Evolutionary conservation across 92 coral and sea anemone genomes (phyloP).

Genomic region (Desmophyllum pertusum): DNA sequence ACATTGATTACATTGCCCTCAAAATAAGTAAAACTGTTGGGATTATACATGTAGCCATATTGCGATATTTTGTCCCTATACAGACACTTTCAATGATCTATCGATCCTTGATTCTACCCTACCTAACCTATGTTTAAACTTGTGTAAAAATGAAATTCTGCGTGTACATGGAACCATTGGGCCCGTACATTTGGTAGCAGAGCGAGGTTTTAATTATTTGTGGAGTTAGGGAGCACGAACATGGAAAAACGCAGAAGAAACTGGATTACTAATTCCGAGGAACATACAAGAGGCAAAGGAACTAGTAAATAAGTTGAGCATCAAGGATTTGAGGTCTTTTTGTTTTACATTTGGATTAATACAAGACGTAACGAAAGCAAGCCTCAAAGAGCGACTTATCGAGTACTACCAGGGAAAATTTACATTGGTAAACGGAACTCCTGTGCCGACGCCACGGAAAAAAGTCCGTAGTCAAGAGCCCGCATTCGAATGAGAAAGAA

Average conservation of each 20-base stretch:
- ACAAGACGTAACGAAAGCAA: not conserved
- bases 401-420: not conserved
- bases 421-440: not conserved
- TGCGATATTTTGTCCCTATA: no score
- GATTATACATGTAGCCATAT: no score
- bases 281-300: not conserved
- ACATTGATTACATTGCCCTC: no score
- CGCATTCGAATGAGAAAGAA: conserved; percentile 4
- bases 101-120: no score
- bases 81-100: no score
- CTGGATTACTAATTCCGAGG: not conserved
- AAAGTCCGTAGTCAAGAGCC: not conserved
- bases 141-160: no score
- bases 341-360: not conserved
- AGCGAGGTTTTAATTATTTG: no score
- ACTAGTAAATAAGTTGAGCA: not conserved
- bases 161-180: no score
- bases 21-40: no score
- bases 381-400: not conserved
- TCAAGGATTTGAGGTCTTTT: not conserved
- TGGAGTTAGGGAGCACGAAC: no score
- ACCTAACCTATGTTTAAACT: no score
- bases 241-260: not conserved
- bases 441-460: conserved; percentile 10
- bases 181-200: no score